Percentiles rank a stretch among this genome's conserved stretches.
These are phyloP conservation scores for Coilia nasus DNA, from an alignment of 2,797 vertebrate species.

Conservation along the genomic window DNA sequence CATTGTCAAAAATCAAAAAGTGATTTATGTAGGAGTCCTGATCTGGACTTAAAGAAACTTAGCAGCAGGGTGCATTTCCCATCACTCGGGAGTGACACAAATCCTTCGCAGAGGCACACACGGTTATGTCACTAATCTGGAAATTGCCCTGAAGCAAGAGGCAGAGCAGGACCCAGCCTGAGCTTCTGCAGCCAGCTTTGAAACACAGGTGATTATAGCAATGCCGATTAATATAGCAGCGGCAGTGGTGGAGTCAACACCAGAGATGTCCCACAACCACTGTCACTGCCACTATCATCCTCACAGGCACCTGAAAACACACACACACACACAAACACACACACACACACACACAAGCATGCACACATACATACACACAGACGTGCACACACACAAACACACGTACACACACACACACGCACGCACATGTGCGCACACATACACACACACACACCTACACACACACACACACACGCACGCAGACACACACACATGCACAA, in stretches of 20 bases:
- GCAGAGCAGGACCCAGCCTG: neutral
- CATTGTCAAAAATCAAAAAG: too few species aligned
- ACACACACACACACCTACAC: neutral
- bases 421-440: neutral
- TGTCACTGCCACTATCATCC: too few species aligned
- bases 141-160: constrained; percentile 54
- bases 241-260: neutral
- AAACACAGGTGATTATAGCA: neutral
- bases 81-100: constrained; percentile 50
- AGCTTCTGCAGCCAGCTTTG: constrained; percentile 27
- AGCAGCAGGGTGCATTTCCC: constrained; percentile 44
- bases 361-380: neutral
- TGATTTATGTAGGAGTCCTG: constrained; percentile 35
- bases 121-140: constrained; percentile 55
- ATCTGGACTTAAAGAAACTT: constrained; percentile 36
- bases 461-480: neutral
- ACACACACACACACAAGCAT: neutral
- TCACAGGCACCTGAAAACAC: neutral
- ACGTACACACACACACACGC: neutral
- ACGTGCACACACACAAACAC: neutral
- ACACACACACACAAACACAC: neutral
- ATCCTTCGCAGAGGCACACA: constrained; percentile 53
- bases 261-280: too few species aligned
- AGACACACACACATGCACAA: neutral
- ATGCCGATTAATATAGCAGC: too few species aligned